Percentiles rank a stretch among this genome's conserved stretches.
Evolutionary conservation across 2,113 vertebrate species (phyloP).

Genomic region (Pseudopodoces humilis): DNA sequence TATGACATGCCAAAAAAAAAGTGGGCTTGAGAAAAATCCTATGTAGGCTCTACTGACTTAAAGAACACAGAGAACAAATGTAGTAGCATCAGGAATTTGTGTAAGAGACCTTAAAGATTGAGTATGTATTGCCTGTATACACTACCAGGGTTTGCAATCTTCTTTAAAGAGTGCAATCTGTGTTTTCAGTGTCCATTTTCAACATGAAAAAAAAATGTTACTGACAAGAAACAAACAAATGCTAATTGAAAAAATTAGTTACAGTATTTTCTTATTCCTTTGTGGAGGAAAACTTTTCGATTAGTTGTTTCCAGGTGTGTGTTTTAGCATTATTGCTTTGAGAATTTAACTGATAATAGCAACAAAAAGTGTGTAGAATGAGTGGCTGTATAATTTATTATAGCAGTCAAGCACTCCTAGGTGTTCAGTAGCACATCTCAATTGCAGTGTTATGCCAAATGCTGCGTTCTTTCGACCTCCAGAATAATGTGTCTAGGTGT

Average conservation of each 20-base stretch:
- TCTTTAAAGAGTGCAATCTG: neutral
- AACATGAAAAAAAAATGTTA: neutral
- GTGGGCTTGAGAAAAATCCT: neutral
- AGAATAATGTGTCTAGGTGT: neutral
- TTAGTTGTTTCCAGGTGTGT: neutral
- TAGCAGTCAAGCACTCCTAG: neutral
- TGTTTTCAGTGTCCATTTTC: neutral
- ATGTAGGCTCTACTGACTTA: neutral
- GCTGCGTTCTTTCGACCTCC: neutral
- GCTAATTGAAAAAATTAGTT: neutral
- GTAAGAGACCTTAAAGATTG: neutral
- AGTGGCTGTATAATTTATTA: neutral
- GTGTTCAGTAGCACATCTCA: neutral
- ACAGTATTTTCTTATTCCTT: neutral
- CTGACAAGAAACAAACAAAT: neutral
- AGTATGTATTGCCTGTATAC: neutral
- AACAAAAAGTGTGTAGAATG: neutral
- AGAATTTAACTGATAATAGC: neutral
- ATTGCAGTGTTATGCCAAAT: neutral
- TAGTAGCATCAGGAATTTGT: neutral
- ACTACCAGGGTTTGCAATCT: neutral
- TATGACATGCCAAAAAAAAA: neutral
- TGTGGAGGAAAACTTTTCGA: neutral
- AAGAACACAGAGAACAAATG: neutral
- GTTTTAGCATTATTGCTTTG: neutral